phyloP scores from a whole-genome alignment of 2,888 invertebrate genomes.

The Rhagonycha fulva region DNA sequence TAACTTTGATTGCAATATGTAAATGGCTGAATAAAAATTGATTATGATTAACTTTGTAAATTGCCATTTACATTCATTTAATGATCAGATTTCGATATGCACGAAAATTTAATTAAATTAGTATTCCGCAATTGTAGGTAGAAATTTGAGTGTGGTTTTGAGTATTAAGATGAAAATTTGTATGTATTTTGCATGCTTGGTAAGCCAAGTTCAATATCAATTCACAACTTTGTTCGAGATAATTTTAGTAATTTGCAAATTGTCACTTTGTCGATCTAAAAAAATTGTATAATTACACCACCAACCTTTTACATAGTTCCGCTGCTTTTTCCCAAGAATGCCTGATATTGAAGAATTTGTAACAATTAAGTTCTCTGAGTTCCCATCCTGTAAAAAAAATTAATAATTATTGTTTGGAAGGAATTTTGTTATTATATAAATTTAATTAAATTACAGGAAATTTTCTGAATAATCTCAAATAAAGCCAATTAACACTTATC shows the following conservation, averaged over 20 bases:
- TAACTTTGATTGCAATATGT: neutral
- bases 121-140: neutral
- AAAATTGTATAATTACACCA: neutral
- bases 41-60: neutral
- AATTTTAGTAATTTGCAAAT: too few relatives aligned
- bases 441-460: neutral
- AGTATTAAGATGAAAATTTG: neutral
- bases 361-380: slow-evolving; percentile 87
- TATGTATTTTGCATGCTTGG: neutral
- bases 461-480: neutral
- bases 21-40: neutral
- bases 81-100: neutral
- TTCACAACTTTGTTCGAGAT: neutral
- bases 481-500: neutral
- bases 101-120: neutral
- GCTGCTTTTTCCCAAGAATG: slow-evolving; percentile 96
- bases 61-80: neutral
- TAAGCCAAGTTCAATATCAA: neutral
- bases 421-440: neutral
- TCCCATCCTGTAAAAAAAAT: slow-evolving; percentile 79
- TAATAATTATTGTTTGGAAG: neutral
- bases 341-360: slow-evolving; percentile 93
- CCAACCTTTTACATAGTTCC: slow-evolving; percentile 91
- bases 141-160: neutral
- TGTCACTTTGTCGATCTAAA: neutral